phyloP scores from a whole-genome alignment of 2,113 vertebrate species.

The Gadus chalcogrammus region DNA sequence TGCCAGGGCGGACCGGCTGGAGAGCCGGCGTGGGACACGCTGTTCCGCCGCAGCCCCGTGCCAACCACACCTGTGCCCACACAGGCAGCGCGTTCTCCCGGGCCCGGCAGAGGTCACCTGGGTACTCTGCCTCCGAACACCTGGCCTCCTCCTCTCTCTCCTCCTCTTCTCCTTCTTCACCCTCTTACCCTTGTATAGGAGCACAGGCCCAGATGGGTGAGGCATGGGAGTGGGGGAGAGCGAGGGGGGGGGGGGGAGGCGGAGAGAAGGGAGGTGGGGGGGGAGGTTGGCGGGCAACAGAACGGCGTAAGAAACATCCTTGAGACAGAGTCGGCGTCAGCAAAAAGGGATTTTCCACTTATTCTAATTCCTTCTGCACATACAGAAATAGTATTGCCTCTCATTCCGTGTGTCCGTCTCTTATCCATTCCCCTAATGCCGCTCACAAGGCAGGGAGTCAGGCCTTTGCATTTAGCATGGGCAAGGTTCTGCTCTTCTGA shows the following conservation, averaged over 20 bases:
- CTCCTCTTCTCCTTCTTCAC: conserved; percentile 9
- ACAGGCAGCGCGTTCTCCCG: conserved; percentile 44
- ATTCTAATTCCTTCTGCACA: conserved; percentile 25
- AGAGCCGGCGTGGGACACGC: conserved; percentile 53
- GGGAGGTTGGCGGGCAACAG: conserved; percentile 18
- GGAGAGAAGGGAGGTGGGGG: neutral
- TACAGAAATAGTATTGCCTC: conserved; percentile 15
- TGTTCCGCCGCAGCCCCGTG: conserved; percentile 52
- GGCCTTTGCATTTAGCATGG: conserved; percentile 38
- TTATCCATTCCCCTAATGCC: conserved; percentile 36
- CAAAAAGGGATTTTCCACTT: conserved; percentile 12
- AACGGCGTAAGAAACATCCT: neutral
- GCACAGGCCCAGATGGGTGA: conserved; percentile 6
- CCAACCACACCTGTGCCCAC: conserved; percentile 62
- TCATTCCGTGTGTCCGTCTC: conserved; percentile 17
- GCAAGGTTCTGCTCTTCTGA: conserved; percentile 33
- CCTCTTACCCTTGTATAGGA: conserved; percentile 25
- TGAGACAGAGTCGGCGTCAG: conserved; percentile 5
- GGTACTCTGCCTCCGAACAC: conserved; percentile 43
- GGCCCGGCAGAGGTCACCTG: conserved; percentile 48
- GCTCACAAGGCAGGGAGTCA: conserved; percentile 15
- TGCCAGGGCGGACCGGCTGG: conserved; percentile 65
- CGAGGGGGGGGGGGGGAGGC: neutral
- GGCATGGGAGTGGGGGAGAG: neutral
- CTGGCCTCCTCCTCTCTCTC: conserved; percentile 36